Conservation (phyloP, 2,113 vertebrate genomes). For the Cygnus atratus region DNA sequence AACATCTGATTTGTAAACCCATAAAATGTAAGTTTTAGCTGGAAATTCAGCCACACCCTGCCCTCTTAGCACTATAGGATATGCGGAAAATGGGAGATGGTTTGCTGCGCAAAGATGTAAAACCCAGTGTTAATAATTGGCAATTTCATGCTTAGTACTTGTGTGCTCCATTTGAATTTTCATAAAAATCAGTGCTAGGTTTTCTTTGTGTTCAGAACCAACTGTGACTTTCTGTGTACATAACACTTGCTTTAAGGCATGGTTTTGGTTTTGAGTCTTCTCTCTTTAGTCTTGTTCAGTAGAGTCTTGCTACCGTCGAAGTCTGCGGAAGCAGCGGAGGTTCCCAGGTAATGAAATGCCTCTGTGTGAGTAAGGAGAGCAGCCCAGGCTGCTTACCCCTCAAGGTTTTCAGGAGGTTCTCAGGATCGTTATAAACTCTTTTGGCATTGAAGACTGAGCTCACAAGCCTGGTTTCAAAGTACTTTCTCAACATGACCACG, state of each 20-base stretch:
- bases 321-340: not conserved
- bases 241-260: not conserved
- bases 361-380: not conserved
- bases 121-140: not conserved
- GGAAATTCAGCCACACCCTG: conserved; percentile 41
- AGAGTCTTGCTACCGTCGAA: not conserved
- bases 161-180: not conserved
- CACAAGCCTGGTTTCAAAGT: conserved; percentile 15
- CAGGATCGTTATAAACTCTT: conserved; percentile 1
- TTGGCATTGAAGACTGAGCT: not conserved
- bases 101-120: not conserved
- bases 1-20: conserved; percentile 68
- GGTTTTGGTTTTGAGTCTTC: not conserved
- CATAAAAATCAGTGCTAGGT: not conserved
- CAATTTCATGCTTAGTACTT: not conserved
- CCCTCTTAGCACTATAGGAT: conserved; percentile 15
- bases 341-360: not conserved
- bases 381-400: not conserved
- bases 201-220: not conserved
- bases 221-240: not conserved
- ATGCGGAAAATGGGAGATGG: not conserved
- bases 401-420: conserved; percentile 5
- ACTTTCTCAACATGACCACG: not conserved
- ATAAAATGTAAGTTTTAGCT: conserved; percentile 59
- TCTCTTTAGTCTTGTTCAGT: not conserved